Base-by-base conservation (phyloP, 2,797 vertebrate genomes). In the Neoniphon sammara region DNA sequence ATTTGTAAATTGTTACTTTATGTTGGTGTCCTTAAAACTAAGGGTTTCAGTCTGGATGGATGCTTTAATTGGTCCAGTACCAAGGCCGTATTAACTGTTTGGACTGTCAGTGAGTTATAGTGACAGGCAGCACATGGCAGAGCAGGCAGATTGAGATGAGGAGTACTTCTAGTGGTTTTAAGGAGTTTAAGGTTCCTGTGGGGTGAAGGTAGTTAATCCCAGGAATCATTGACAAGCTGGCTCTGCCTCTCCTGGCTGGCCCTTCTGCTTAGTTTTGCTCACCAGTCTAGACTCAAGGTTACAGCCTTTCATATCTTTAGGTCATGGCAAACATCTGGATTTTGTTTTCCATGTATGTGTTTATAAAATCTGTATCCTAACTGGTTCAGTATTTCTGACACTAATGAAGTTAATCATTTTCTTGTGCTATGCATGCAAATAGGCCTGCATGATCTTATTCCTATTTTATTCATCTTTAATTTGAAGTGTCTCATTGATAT, bases 191-290 rank as follows among this genome's bases (percentile, higher is more conserved):
- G 54, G 44, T 18, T 75, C 23, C 18, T n/a, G 18, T 57, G 42
- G 59, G 73, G 71, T 70, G 71, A 87, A 67, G 49, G 62, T 55
- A 23, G 63, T 54, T 90, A 87, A 87, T 89, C 83, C 55, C 73
- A 69, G 59, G 56, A 84, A 62, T 72, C 87, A 80, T 66, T 66
- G 63, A 78, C 77, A 75, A 64, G 27, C 54, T 74, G 58, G 59
- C 66, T 56, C 64, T 25, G 2, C 44, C 68, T 44, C 47, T 62
- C 58, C 14, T n/a, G 21, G 17, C 21, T 61, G 20, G 53, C 17
- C 17, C 60, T 39, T 15, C 39, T 66, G 31, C 42, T 49, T 21
- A 53, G n/a, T 57, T 23, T 59, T 30, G 47, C 44, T 63, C 25
- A 71, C 25, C 50, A 60, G 18, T 61, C 30, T 11, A 61, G 36